phyloP scores from a whole-genome alignment of 2,888 invertebrate genomes.

The Cephus spinipes region DNA sequence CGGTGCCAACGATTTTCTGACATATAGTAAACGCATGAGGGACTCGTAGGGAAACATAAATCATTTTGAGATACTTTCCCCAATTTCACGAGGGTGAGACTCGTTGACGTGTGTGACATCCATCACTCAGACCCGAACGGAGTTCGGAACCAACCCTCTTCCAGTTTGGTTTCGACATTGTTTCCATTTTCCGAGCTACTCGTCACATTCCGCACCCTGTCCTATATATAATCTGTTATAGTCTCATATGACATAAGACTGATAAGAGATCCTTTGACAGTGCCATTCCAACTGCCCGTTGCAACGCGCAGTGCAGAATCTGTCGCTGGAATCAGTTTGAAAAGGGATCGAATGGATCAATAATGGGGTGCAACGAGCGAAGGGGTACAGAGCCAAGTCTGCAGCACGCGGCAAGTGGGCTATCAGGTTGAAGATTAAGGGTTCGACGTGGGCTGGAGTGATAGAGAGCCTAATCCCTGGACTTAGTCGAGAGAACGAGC shows the following conservation, averaged over 20 bases:
- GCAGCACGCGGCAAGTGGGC: neutral
- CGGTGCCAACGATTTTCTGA: neutral
- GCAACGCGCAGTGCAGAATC: neutral
- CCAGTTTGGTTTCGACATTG: constrained; percentile 5
- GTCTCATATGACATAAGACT: neutral
- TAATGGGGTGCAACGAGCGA: neutral
- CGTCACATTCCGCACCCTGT: neutral
- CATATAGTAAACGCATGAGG: neutral
- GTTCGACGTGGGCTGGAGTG: constrained; percentile 57
- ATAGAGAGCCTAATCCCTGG: constrained; percentile 63
- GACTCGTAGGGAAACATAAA: constrained; percentile 32
- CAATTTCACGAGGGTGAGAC: constrained; percentile 29
- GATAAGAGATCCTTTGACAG: neutral
- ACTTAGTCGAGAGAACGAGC: constrained; percentile 39
- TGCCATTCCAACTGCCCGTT: neutral
- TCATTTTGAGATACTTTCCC: constrained; percentile 37
- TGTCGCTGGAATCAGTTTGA: neutral
- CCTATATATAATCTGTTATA: neutral
- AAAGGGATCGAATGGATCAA: neutral
- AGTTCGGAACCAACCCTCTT: constrained; percentile 21
- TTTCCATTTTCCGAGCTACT: constrained; percentile 14
- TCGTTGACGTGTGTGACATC: constrained; percentile 42
- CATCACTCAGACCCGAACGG: constrained; percentile 27
- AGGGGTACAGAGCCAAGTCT: neutral
- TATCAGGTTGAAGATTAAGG: constrained; percentile 55